phyloP scores from a whole-genome alignment of 2,888 invertebrate species.

The Pherbina coryleti region DNA sequence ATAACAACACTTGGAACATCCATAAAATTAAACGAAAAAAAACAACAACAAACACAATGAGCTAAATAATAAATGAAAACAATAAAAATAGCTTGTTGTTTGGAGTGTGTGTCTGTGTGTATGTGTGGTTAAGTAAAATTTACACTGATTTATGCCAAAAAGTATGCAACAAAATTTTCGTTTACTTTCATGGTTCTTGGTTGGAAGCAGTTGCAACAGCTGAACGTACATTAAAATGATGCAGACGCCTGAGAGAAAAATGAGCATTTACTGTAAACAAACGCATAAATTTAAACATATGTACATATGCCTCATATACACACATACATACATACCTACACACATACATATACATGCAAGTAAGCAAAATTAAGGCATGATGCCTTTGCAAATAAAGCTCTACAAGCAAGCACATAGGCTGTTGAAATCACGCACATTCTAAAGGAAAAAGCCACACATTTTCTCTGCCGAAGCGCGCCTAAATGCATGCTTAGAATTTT shows the following conservation, averaged over 20 bases:
- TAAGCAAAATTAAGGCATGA: too few species aligned
- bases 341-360: neutral
- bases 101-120: neutral
- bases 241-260: neutral
- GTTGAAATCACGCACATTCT: too few species aligned
- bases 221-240: neutral
- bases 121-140: neutral
- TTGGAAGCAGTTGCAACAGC: neutral
- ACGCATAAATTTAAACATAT: neutral
- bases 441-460: too few species aligned
- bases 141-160: constrained; percentile 4
- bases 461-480: too few species aligned
- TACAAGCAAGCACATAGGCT: too few species aligned
- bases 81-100: neutral
- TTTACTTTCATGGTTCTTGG: neutral
- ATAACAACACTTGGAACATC: neutral
- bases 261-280: neutral
- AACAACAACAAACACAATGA: too few species aligned
- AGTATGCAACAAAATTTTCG: constrained; percentile 6
- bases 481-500: too few species aligned
- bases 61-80: neutral
- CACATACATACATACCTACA: neutral
- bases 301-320: neutral
- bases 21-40: too few species aligned
- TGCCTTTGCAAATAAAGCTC: too few species aligned